Percentiles rank a stretch among this genome's conserved stretches.
phyloP scores from a whole-genome alignment of 2,797 vertebrate species.

The Urocyon cinereoargenteus region DNA sequence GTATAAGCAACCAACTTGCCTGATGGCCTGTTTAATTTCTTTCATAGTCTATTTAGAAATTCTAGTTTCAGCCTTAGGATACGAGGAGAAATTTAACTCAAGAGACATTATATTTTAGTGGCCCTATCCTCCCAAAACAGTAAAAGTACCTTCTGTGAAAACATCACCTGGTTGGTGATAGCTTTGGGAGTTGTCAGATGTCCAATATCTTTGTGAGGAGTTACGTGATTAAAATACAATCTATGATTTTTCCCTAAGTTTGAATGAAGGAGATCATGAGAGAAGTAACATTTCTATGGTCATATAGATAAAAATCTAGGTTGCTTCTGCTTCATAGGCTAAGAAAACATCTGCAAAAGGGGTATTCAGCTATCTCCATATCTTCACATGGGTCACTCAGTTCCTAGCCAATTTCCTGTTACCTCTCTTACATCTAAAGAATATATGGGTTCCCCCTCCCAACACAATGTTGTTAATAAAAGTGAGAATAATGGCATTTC shows the following conservation, averaged over 20 bases:
- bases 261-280: constrained; percentile 14
- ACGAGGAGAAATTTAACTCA: constrained; percentile 1
- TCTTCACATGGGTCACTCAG: background rate
- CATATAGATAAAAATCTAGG: constrained; percentile 52
- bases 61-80: background rate
- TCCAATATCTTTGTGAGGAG: background rate
- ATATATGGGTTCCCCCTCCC: background rate
- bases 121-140: background rate
- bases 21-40: constrained; percentile 27
- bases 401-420: constrained; percentile 27
- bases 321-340: background rate
- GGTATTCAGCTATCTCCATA: background rate
- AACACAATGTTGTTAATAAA: constrained; percentile 52
- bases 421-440: constrained; percentile 32
- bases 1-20: background rate
- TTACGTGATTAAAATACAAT: background rate
- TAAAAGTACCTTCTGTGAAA: background rate
- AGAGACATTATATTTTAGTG: background rate
- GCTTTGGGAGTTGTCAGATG: background rate
- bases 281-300: constrained; percentile 18
- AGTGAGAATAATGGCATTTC: constrained; percentile 58
- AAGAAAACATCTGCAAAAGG: constrained; percentile 1
- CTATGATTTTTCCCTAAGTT: background rate
- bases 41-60: constrained; percentile 39
- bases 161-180: background rate